Evolutionary conservation across 2,113 vertebrate species (phyloP).

Genomic region (Paradoxurus hermaphroditus): DNA sequence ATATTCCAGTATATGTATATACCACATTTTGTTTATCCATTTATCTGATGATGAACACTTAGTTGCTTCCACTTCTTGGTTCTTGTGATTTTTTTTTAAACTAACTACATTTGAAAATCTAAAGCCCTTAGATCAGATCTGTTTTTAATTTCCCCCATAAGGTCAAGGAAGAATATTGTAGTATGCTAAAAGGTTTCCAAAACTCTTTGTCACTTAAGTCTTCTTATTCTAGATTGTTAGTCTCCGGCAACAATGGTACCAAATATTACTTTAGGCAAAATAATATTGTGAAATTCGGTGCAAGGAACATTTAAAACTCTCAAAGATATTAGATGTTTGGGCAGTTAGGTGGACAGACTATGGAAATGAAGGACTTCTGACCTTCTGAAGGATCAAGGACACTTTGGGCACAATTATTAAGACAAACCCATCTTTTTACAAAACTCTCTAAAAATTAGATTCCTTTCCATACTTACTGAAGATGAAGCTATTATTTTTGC

Average conservation of each 20-base stretch:
- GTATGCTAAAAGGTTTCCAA: background rate
- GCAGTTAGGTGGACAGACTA: background rate
- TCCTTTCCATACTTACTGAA: background rate
- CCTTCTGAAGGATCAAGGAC: background rate
- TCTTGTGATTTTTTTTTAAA: background rate
- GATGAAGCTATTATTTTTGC: background rate
- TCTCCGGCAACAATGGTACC: background rate
- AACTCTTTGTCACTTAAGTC: background rate
- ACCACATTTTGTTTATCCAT: background rate
- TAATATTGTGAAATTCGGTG: background rate
- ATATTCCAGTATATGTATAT: background rate
- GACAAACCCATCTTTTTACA: background rate
- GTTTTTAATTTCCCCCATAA: background rate
- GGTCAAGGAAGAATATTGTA: background rate
- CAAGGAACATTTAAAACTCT: background rate
- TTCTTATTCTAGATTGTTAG: conserved; percentile 13
- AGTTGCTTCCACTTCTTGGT: background rate
- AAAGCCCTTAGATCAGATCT: background rate
- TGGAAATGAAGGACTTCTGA: background rate
- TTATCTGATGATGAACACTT: background rate
- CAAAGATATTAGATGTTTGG: background rate
- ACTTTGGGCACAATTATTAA: background rate
- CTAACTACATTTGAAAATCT: conserved; percentile 28
- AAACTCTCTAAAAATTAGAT: background rate
- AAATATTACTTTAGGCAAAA: background rate